A percentile compares a stretch with the other conserved stretches of the same genome.
Evolutionary conservation across 1,140 invertebrate species (phyloP).

Genomic region (Meloidogyne exigua): DNA sequence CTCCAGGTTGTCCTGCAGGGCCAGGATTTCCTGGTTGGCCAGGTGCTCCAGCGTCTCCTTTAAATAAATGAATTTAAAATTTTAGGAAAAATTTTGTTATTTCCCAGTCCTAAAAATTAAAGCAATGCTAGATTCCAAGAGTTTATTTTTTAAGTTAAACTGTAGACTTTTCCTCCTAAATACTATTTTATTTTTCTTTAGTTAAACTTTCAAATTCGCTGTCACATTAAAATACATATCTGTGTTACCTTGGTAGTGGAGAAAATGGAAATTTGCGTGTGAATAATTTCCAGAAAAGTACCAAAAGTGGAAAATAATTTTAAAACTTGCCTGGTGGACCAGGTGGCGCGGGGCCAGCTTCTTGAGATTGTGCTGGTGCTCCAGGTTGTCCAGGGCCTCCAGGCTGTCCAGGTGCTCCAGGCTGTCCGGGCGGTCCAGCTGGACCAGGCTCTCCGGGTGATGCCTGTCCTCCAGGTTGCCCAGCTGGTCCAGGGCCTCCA

Average conservation of each 20-base stretch:
- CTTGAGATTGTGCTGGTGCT: slow-evolving; percentile 40
- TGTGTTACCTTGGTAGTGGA: too few relatives aligned
- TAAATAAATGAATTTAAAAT: not conserved
- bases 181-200: not conserved
- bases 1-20: slow-evolving; percentile 28
- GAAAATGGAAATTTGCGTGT: too few relatives aligned
- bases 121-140: too few relatives aligned
- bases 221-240: too few relatives aligned
- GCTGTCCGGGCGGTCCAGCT: slow-evolving; percentile 22
- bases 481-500: slow-evolving; percentile 47
- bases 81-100: too few relatives aligned
- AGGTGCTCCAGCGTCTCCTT: slow-evolving; percentile 39
- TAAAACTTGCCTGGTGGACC: slow-evolving; percentile 22
- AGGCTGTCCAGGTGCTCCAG: slow-evolving; percentile 18
- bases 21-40: slow-evolving; percentile 41
- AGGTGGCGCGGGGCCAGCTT: slow-evolving; percentile 17
- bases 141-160: not conserved
- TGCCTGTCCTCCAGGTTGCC: slow-evolving; percentile 46
- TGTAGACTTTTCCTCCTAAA: not conserved
- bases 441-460: slow-evolving; percentile 39
- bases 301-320: not conserved
- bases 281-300: too few relatives aligned
- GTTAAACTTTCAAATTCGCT: too few relatives aligned
- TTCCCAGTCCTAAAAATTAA: too few relatives aligned
- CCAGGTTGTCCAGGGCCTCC: slow-evolving; percentile 39